Conservation (phyloP, 2,113 vertebrate genomes). For the Cnemophilus loriae region DNA sequence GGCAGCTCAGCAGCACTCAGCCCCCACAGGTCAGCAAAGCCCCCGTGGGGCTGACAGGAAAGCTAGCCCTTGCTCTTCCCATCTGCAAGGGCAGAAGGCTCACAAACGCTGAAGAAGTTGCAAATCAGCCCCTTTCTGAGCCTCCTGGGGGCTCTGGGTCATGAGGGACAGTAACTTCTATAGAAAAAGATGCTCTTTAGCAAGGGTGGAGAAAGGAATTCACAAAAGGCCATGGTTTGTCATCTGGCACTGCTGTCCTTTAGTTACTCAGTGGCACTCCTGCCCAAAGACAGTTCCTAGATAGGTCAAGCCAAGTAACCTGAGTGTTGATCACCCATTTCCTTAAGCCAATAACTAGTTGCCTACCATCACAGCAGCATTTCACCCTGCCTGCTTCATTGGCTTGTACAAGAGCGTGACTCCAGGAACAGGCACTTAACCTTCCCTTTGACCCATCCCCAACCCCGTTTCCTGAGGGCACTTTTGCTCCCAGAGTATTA, state of each 20-base stretch:
- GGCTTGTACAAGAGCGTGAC: neutral
- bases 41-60: neutral
- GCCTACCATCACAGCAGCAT: neutral
- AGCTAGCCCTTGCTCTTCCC: neutral
- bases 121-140: neutral
- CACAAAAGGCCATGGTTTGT: neutral
- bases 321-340: neutral
- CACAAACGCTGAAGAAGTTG: neutral
- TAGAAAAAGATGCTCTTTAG: neutral
- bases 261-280: fast-evolving
- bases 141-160: neutral
- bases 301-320: neutral
- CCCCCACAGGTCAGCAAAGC: neutral
- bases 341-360: neutral
- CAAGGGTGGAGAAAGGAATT: neutral
- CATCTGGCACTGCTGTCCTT: neutral
- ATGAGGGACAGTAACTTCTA: neutral
- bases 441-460: neutral
- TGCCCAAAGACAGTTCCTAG: neutral
- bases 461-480: neutral
- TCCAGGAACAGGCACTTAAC: neutral
- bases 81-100: neutral
- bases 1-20: neutral
- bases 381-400: neutral
- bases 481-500: neutral